Conservation (phyloP, 2,113 vertebrate species). For the Genyomyrus donnyi region DNA sequence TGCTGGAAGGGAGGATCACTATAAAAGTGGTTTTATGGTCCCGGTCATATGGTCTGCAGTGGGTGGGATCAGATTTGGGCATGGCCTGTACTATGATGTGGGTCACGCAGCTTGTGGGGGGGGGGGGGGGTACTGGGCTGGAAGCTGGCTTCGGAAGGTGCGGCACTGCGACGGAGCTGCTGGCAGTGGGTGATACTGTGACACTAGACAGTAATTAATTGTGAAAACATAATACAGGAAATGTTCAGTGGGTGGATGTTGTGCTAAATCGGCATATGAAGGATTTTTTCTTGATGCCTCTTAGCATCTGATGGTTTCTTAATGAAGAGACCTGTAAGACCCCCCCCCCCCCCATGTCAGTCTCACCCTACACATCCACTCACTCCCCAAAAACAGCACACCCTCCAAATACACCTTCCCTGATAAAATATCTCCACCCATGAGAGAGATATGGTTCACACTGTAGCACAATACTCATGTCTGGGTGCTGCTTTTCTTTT, state of each 20-base stretch:
- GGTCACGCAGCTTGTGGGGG: background rate
- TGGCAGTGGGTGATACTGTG: background rate
- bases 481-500: background rate
- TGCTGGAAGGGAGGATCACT: background rate
- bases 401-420: background rate
- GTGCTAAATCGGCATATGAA: background rate
- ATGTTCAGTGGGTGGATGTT: background rate
- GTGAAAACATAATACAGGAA: background rate
- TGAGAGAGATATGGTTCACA: background rate
- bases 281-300: background rate
- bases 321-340: background rate
- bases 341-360: background rate
- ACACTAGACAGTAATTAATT: background rate
- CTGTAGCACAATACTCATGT: background rate
- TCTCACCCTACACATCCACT: background rate
- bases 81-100: background rate
- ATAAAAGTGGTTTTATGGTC: too few species aligned
- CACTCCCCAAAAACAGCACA: background rate
- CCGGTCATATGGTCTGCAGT: background rate
- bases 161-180: background rate
- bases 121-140: background rate
- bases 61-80: background rate
- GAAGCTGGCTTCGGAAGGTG: background rate
- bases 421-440: background rate
- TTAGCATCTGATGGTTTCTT: background rate